Percentiles rank a stretch among this genome's conserved stretches.
phyloP scores from a whole-genome alignment of 2,888 invertebrate genomes.

The Ochropleura leucogaster region DNA sequence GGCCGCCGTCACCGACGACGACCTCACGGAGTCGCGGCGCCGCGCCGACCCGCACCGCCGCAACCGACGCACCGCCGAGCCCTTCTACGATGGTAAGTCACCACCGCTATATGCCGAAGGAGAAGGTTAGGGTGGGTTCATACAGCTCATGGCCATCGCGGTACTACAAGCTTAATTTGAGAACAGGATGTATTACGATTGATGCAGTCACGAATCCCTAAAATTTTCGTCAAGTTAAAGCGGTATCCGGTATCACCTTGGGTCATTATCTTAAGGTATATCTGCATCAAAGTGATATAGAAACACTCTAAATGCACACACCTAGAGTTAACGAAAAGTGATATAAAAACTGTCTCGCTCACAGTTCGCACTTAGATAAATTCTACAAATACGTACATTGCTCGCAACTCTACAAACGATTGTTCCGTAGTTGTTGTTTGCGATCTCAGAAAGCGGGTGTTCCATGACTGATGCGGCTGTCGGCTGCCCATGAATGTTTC shows the following conservation, averaged over 20 bases:
- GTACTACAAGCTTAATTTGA: background rate
- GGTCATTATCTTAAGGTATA: background rate
- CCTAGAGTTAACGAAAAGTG: background rate
- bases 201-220: background rate
- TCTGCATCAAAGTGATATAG: background rate
- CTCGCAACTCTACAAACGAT: background rate
- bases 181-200: constrained; percentile 17
- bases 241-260: constrained; percentile 2
- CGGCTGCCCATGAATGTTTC: background rate
- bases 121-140: background rate
- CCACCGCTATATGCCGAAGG: background rate
- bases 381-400: background rate
- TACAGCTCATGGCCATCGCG: background rate
- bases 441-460: background rate
- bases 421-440: constrained; percentile 5
- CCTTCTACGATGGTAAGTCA: constrained; percentile 78
- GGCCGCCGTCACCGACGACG: constrained; percentile 81
- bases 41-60: constrained; percentile 68
- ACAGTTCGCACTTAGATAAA: background rate
- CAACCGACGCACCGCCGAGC: constrained; percentile 67
- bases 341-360: background rate
- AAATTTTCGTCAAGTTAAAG: constrained; percentile 20
- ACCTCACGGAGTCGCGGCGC: constrained; percentile 69
- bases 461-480: background rate
- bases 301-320: background rate